phyloP scores from a whole-genome alignment of 2,888 invertebrate genomes.

The Nymphalis polychloros region DNA sequence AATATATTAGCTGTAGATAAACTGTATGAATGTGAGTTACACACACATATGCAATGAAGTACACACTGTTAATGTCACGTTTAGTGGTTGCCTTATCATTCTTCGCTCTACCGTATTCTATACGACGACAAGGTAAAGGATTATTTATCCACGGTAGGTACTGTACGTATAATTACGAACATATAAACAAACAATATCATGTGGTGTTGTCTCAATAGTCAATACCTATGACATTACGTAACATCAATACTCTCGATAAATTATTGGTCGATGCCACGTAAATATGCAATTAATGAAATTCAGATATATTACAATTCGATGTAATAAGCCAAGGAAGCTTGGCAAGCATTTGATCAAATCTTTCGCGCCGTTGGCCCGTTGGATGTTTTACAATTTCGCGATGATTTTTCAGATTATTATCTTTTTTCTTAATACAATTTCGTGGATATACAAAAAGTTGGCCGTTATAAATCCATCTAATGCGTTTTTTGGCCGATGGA shows the following conservation, averaged over 20 bases:
- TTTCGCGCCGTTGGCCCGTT: constrained; percentile 1
- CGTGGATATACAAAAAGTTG: constrained; percentile 30
- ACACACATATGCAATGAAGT: constrained; percentile 12
- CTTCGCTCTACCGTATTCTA: constrained; percentile 15
- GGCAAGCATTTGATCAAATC: constrained; percentile 15
- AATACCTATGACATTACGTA: constrained; percentile 29
- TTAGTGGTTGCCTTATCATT: constrained; percentile 35
- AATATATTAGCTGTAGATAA: constrained; percentile 3
- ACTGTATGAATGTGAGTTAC: constrained; percentile 15
- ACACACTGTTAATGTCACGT: constrained; percentile 24
- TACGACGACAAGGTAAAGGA: constrained; percentile 12
- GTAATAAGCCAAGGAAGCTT: constrained; percentile 19
- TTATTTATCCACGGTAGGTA: constrained; percentile 9
- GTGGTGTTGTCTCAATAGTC: constrained; percentile 30
- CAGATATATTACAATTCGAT: constrained; percentile 21
- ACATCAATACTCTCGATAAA: constrained; percentile 23
- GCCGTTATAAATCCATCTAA: constrained; percentile 35
- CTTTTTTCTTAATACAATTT: constrained; percentile 27
- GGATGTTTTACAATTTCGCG: constrained; percentile 11
- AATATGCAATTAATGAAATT: constrained; percentile 30
- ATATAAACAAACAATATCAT: constrained; percentile 34
- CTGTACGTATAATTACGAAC: constrained; percentile 25
- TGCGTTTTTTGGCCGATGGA: constrained; percentile 39
- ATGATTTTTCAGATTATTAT: constrained; percentile 16
- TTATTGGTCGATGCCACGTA: constrained; percentile 23